Conservation (phyloP, 2,888 invertebrate species). For the Andrena praecox region DNA sequence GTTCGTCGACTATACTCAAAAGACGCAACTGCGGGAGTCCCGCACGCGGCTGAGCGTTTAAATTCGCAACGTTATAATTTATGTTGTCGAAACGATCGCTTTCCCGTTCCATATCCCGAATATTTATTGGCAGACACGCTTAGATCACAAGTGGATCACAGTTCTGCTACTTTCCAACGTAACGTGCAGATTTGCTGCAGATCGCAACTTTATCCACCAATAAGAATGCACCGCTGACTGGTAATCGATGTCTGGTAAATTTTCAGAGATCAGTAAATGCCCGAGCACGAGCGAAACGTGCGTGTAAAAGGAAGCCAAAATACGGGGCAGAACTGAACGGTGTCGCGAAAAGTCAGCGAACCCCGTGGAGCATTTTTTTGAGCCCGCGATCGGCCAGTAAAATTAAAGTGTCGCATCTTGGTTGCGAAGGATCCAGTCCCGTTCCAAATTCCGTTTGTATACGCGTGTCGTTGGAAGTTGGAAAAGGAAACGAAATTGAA, state of each 20-base stretch:
- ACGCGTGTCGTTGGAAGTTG: slow-evolving; percentile 61
- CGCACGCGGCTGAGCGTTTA: background rate
- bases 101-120: background rate
- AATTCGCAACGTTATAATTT: background rate
- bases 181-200: background rate
- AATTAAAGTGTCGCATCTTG: slow-evolving; percentile 51
- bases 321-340: background rate
- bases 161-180: background rate
- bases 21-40: too few relatives aligned
- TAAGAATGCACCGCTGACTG: background rate
- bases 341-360: background rate
- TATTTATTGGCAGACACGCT: background rate
- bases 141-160: background rate
- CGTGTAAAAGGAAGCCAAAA: background rate
- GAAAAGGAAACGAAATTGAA: slow-evolving; percentile 78
- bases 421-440: slow-evolving; percentile 49
- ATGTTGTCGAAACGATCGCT: background rate
- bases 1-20: too few relatives aligned
- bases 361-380: background rate
- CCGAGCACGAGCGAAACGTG: background rate
- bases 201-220: background rate
- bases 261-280: slow-evolving; percentile 2
- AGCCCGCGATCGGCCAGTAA: background rate
- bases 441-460: slow-evolving; percentile 64
- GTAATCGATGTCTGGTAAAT: slow-evolving; percentile 6